Conservation (phyloP, 1,140 invertebrate species). For the Luehdorfia chinensis region DNA sequence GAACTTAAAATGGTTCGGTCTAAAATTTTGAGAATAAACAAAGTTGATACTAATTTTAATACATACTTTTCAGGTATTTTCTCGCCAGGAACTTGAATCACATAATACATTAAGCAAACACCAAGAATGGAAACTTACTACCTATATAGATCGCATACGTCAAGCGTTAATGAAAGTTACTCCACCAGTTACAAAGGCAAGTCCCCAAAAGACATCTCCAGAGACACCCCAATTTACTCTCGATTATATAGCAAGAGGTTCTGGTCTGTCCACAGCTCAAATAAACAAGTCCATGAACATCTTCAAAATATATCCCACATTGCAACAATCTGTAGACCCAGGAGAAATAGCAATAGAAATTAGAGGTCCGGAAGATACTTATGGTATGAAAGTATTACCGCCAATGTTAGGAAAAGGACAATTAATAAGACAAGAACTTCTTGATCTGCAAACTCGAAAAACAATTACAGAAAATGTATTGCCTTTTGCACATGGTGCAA, state of each 20-base stretch:
- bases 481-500: conserved; percentile 60
- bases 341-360: conserved; percentile 71
- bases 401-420: conserved; percentile 69
- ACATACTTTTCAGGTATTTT: conserved; percentile 79
- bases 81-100: conserved; percentile 70
- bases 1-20: too few relatives aligned
- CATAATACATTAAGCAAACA: conserved; percentile 63
- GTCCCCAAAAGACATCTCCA: conserved; percentile 43
- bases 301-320: conserved; percentile 75
- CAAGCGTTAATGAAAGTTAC: conserved; percentile 64
- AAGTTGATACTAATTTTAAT: too few relatives aligned
- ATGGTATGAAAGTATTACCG: conserved; percentile 61
- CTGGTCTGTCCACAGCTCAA: conserved; percentile 77
- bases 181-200: conserved; percentile 56
- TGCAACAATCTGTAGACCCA: conserved; percentile 70
- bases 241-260: conserved; percentile 77
- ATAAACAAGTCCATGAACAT: conserved; percentile 67
- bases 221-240: conserved; percentile 61
- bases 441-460: conserved; percentile 53
- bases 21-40: too few relatives aligned
- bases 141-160: conserved; percentile 68
- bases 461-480: conserved; percentile 57
- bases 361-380: conserved; percentile 65
- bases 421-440: conserved; percentile 61
- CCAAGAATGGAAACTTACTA: conserved; percentile 76